Evolutionary conservation across 2,797 vertebrate genomes (phyloP).

Genomic region (Hapalemur alaotrensis): DNA sequence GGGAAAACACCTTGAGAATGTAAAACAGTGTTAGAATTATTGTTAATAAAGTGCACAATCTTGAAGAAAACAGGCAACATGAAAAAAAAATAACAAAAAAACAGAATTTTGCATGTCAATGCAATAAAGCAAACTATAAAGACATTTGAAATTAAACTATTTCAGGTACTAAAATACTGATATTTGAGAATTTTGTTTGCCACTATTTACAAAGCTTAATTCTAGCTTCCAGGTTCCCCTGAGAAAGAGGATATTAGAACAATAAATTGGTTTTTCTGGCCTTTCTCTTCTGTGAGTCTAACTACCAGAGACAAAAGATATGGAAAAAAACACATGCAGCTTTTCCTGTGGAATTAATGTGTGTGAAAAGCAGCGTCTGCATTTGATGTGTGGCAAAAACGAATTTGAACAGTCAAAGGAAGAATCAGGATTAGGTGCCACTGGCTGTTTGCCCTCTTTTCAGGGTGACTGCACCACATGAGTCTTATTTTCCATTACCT

Average conservation of each 20-base stretch:
- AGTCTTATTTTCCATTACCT: slow-evolving; percentile 30
- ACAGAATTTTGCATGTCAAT: background rate
- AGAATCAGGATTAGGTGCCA: background rate
- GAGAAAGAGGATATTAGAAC: background rate
- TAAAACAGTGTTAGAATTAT: background rate
- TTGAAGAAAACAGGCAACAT: background rate
- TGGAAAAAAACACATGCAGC: background rate
- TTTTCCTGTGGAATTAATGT: slow-evolving; percentile 5
- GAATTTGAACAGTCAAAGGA: background rate
- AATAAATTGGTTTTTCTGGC: background rate
- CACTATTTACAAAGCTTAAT: background rate
- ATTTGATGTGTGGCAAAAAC: slow-evolving; percentile 13
- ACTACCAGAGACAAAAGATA: background rate
- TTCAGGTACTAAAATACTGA: background rate
- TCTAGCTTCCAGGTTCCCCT: background rate
- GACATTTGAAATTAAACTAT: background rate
- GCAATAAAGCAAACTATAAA: background rate
- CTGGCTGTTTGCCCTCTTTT: slow-evolving; percentile 13
- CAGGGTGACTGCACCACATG: background rate
- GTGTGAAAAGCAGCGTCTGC: slow-evolving; percentile 18
- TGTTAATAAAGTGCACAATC: background rate
- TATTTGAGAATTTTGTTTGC: background rate
- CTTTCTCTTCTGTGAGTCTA: background rate
- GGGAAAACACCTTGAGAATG: background rate
- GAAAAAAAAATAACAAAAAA: background rate